These are phyloP conservation scores for Anoplopoma fimbria DNA, from an alignment of 2,113 vertebrate species.

Conservation along the genomic window DNA sequence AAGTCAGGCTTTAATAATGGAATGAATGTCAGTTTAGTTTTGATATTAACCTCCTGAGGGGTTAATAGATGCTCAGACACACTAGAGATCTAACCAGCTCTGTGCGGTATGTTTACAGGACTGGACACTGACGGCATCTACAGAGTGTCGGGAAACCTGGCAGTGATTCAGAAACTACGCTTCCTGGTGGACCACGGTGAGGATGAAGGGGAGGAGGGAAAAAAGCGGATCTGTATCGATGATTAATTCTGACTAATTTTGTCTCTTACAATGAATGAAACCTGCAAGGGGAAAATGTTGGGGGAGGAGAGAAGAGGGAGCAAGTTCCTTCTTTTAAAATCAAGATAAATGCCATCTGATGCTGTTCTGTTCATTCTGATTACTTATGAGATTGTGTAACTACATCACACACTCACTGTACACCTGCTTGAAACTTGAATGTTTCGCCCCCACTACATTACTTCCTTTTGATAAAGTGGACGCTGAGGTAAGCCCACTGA, in stretches of 20 bases:
- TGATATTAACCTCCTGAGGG: neutral
- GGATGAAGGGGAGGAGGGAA: slow-evolving; percentile 14
- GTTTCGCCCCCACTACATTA: neutral
- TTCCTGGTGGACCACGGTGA: slow-evolving; percentile 92
- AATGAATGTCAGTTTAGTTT: neutral
- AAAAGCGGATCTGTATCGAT: neutral
- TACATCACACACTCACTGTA: slow-evolving; percentile 11
- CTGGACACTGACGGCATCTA: slow-evolving; percentile 94
- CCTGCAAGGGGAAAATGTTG: neutral
- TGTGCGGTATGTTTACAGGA: slow-evolving; percentile 78
- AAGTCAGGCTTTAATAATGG: neutral
- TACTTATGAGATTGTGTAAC: neutral
- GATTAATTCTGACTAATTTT: neutral
- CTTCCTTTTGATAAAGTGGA: slow-evolving; percentile 7
- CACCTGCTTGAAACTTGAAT: slow-evolving; percentile 8
- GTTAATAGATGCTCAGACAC: neutral
- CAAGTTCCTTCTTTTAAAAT: neutral
- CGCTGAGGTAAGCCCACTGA: slow-evolving; percentile 49
- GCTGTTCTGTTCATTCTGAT: slow-evolving; percentile 10
- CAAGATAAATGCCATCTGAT: neutral
- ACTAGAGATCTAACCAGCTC: neutral
- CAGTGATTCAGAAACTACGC: slow-evolving; percentile 93
- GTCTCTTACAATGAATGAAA: neutral
- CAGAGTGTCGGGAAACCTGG: slow-evolving; percentile 92
- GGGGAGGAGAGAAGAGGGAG: neutral